phyloP scores from a whole-genome alignment of 2,797 vertebrate genomes.

The Garrulus glandarius region DNA sequence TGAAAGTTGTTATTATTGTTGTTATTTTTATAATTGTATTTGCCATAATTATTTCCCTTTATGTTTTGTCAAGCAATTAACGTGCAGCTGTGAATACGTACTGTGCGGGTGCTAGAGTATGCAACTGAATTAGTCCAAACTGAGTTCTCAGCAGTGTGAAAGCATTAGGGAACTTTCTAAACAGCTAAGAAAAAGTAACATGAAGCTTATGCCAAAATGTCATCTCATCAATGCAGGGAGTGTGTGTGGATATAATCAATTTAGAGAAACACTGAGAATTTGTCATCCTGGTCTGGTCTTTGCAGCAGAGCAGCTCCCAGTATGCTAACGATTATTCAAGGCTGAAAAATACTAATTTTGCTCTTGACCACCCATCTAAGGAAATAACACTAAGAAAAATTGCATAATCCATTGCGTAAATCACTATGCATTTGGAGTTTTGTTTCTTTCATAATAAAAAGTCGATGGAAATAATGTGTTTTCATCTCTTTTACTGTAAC shows the following conservation, averaged over 20 bases:
- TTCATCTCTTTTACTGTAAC: background rate
- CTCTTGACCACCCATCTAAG: background rate
- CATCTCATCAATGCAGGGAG: background rate
- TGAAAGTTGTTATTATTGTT: background rate
- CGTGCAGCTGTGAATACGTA: rapidly evolving
- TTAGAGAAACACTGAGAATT: background rate
- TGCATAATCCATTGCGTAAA: background rate
- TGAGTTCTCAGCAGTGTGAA: background rate
- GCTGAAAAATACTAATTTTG: background rate
- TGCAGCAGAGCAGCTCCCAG: background rate
- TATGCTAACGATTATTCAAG: background rate
- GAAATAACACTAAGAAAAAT: background rate
- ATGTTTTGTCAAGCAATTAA: background rate
- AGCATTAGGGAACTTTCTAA: background rate
- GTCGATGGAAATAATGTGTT: background rate
- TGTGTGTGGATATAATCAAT: background rate
- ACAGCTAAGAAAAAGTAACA: background rate
- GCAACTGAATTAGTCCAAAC: background rate
- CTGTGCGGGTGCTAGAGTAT: background rate
- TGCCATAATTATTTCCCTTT: background rate
- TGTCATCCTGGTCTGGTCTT: background rate
- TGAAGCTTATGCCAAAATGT: background rate
- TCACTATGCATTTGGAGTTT: background rate
- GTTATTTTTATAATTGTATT: background rate
- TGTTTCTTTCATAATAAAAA: background rate